Evolutionary conservation across 1,140 invertebrate genomes (phyloP).

Genomic region (Drosophila paulistorum): DNA sequence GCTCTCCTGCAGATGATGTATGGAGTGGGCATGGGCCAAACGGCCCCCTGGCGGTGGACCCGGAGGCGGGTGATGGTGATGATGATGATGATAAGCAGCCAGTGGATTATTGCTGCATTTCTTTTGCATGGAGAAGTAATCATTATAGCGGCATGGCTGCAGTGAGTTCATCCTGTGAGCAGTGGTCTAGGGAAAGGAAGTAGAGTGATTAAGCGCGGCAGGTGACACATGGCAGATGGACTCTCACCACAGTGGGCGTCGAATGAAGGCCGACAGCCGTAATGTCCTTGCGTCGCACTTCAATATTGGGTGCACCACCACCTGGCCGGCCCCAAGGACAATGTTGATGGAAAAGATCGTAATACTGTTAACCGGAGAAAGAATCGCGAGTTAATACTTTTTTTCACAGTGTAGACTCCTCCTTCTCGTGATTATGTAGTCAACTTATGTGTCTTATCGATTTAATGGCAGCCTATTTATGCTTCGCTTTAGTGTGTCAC

Average conservation of each 20-base stretch:
- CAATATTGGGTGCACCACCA: conserved; percentile 82
- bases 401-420: not conserved
- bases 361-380: conserved; percentile 71
- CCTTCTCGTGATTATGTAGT: conserved; percentile 33
- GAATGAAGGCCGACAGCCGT: conserved; percentile 83
- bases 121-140: conserved; percentile 74
- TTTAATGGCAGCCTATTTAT: conserved; percentile 62
- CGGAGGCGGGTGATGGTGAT: conserved; percentile 58
- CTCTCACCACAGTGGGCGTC: conserved; percentile 79
- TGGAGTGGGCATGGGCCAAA: conserved; percentile 64
- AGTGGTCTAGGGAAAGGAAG: conserved; percentile 44
- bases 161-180: conserved; percentile 68
- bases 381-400: not conserved
- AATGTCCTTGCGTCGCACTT: conserved; percentile 83
- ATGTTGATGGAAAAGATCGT: conserved; percentile 83
- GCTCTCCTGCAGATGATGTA: conserved; percentile 71
- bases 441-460: conserved; percentile 56
- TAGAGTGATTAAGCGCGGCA: not conserved
- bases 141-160: conserved; percentile 77
- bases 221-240: not conserved
- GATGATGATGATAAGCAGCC: conserved; percentile 59
- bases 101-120: conserved; percentile 70
- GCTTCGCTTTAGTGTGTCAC: conserved; percentile 35
- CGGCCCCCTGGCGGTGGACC: conserved; percentile 46
- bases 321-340: conserved; percentile 84